phyloP scores from a whole-genome alignment of 1,140 invertebrate species.

The Bombus difficillimus region DNA sequence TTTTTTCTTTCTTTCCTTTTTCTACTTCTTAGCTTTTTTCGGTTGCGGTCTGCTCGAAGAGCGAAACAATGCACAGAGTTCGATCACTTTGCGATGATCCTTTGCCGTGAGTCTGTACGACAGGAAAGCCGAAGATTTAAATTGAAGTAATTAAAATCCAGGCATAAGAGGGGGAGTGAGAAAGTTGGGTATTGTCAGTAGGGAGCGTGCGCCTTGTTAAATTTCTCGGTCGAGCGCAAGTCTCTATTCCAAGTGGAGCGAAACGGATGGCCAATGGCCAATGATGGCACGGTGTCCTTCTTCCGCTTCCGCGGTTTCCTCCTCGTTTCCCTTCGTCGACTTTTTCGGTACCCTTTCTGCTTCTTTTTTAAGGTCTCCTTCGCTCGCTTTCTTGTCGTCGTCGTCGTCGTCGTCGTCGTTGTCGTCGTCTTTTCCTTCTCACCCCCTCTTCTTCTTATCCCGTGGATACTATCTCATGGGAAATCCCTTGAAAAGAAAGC shows the following conservation, averaged over 20 bases:
- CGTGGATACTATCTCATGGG: conserved; percentile 38
- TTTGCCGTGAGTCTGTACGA: not conserved
- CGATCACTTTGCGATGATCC: not conserved
- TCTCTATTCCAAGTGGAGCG: conserved; percentile 69
- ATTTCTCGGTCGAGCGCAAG: conserved; percentile 72
- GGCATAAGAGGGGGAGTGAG: conserved; percentile 31
- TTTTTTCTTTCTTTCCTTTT: too few relatives aligned
- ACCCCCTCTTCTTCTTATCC: not conserved
- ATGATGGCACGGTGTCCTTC: conserved; percentile 51
- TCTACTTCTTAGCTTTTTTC: not conserved
- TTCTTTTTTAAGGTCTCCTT: conserved; percentile 45
- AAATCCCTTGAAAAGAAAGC: conserved; percentile 47
- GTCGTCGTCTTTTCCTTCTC: not conserved
- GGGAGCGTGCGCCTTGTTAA: conserved; percentile 73
- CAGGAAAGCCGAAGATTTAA: conserved; percentile 37
- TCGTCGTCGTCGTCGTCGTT: not conserved
- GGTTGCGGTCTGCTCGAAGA: not conserved
- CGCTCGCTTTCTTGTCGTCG: conserved; percentile 4
- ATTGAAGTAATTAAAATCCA: conserved; percentile 73
- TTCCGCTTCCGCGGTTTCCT: conserved; percentile 25
- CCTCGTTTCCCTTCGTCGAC: conserved; percentile 13
- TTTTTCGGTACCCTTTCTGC: conserved; percentile 55
- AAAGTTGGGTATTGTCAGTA: conserved; percentile 66
- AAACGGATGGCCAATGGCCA: conserved; percentile 71
- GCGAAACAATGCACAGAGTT: not conserved